Percentiles rank a stretch among this genome's conserved stretches.
Conservation (phyloP, 1,140 invertebrate genomes). For the Drosophila dunni region DNA sequence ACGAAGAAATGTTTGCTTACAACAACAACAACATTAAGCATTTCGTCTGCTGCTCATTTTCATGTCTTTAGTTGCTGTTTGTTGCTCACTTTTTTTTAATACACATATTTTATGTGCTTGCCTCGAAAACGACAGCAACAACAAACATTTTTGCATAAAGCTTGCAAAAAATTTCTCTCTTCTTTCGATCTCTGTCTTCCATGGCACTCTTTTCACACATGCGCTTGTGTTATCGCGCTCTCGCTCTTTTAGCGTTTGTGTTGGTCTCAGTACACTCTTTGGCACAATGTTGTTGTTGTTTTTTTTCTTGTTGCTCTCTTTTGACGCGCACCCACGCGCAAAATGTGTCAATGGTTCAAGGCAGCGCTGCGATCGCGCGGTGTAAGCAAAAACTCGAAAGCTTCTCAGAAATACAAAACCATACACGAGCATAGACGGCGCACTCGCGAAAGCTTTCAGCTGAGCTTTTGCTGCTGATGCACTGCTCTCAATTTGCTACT, state of each 20-base stretch:
- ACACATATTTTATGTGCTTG: constrained; percentile 18
- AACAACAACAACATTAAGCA: constrained; percentile 27
- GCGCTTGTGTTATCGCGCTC: not conserved
- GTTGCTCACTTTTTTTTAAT: constrained; percentile 40
- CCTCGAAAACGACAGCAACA: constrained; percentile 34
- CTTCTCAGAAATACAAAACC: constrained; percentile 18
- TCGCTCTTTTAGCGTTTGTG: constrained; percentile 6
- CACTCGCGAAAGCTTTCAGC: constrained; percentile 3
- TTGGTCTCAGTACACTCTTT: constrained; percentile 4
- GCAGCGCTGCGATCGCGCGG: constrained; percentile 41
- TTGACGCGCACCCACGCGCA: constrained; percentile 45
- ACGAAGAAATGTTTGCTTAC: constrained; percentile 78
- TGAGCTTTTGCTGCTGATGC: constrained; percentile 1
- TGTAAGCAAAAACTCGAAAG: constrained; percentile 32
- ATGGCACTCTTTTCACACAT: too few relatives aligned
- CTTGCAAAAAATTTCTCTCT: constrained; percentile 23
- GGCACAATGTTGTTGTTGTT: too few relatives aligned
- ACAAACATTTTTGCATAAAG: constrained; percentile 29
- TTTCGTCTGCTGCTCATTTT: constrained; percentile 55
- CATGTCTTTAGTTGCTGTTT: constrained; percentile 29
- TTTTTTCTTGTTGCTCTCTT: constrained; percentile 8
- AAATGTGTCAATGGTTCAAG: constrained; percentile 80
- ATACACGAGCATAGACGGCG: too few relatives aligned
- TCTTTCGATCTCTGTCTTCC: too few relatives aligned
- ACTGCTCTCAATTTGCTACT: too few relatives aligned